Evolutionary conservation across 1,140 invertebrate species (phyloP).

Genomic region (Drosophila orosa): DNA sequence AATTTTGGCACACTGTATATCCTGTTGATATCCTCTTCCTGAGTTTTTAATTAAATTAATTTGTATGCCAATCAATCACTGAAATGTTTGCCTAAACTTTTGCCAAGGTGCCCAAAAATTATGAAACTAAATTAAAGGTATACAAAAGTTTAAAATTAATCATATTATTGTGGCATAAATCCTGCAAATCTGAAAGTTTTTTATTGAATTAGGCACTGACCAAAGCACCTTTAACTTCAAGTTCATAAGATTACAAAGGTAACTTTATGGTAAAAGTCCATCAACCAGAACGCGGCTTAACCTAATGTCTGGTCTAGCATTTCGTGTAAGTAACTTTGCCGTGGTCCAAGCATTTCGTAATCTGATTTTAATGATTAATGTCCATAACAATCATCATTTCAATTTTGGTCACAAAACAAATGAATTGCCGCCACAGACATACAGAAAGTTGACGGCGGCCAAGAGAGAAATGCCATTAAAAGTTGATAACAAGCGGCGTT

Average conservation of each 20-base stretch:
- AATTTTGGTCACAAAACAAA: constrained; percentile 53
- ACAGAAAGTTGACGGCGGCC: constrained; percentile 42
- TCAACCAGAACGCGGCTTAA: background rate
- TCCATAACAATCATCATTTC: constrained; percentile 69
- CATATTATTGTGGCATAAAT: background rate
- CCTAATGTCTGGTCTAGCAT: constrained; percentile 15
- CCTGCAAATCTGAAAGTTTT: background rate
- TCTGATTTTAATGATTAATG: constrained; percentile 62
- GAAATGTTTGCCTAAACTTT: background rate
- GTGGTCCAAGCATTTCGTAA: constrained; percentile 31
- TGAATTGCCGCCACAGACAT: constrained; percentile 33
- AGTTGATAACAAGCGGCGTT: constrained; percentile 71
- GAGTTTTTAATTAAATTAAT: constrained; percentile 12
- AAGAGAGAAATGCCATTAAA: constrained; percentile 71
- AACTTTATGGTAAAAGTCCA: constrained; percentile 5
- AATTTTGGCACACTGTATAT: background rate
- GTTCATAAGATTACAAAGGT: background rate
- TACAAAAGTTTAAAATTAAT: constrained; percentile 3
- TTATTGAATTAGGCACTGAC: background rate
- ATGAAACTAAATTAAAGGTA: background rate
- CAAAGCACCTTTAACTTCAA: background rate
- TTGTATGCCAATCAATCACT: constrained; percentile 5
- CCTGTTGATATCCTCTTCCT: background rate
- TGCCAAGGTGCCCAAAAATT: background rate
- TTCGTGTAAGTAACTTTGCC: constrained; percentile 17